These are phyloP conservation scores for Clarias batrachus DNA, from an alignment of 2,113 vertebrate species.

Conservation along the genomic window DNA sequence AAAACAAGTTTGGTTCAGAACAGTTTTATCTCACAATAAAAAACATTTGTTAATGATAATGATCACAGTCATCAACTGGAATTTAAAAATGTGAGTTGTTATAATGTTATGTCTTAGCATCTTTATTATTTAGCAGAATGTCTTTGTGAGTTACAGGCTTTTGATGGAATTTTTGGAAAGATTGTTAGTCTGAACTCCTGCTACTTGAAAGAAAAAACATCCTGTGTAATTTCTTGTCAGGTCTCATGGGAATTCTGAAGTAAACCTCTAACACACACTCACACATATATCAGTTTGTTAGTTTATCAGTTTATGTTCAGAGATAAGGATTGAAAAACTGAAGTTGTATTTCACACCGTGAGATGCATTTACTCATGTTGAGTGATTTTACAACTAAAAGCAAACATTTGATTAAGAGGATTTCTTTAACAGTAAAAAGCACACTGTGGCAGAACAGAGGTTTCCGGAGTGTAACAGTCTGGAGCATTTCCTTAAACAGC, in stretches of 20 bases:
- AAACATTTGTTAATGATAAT: background rate
- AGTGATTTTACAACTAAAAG: background rate
- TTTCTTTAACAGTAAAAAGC: background rate
- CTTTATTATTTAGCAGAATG: background rate
- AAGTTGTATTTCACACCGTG: background rate
- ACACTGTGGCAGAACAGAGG: background rate
- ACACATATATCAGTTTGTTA: background rate
- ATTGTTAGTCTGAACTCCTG: background rate
- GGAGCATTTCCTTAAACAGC: slow-evolving; percentile 19
- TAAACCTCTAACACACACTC: background rate
- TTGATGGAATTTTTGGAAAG: background rate
- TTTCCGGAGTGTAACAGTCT: background rate
- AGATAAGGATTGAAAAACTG: background rate
- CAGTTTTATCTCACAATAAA: background rate
- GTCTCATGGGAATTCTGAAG: background rate
- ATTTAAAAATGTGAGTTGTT: background rate
- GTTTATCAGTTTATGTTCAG: background rate
- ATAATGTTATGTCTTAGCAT: background rate
- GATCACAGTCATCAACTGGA: background rate
- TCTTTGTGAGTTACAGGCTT: background rate
- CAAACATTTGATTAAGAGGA: background rate
- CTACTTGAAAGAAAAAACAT: background rate
- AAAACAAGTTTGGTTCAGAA: background rate
- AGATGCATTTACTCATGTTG: background rate
- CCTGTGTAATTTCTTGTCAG: background rate